Evolutionary conservation across 1,140 invertebrate genomes (phyloP).

Genomic region (Sycophila sp.): DNA sequence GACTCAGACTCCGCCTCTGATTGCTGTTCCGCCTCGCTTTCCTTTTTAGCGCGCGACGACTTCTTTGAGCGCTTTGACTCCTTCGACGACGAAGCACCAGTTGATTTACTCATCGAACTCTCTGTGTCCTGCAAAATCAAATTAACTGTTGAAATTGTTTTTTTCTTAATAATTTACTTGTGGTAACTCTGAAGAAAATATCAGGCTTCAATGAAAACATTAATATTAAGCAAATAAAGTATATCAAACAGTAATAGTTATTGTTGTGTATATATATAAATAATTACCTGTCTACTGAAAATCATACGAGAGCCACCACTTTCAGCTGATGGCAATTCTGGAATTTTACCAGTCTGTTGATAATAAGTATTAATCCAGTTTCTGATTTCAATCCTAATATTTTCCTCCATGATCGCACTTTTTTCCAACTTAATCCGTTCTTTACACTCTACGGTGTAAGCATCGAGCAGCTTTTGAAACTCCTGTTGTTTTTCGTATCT

Average conservation of each 20-base stretch:
- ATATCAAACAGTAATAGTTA: neutral
- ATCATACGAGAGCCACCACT: slow-evolving; percentile 86
- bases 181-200: no score
- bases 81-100: slow-evolving; percentile 79
- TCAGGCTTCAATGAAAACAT: no score
- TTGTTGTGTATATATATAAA: slow-evolving; percentile 2
- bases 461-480: slow-evolving; percentile 71
- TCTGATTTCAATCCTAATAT: slow-evolving; percentile 85
- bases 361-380: slow-evolving; percentile 85
- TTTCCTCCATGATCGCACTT: slow-evolving; percentile 77
- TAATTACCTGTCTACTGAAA: slow-evolving; percentile 76
- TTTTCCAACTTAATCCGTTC: slow-evolving; percentile 72
- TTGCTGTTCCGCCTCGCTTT: slow-evolving; percentile 70
- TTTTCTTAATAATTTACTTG: no score
- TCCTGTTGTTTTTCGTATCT: slow-evolving; percentile 72
- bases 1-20: slow-evolving; percentile 70
- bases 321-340: slow-evolving; percentile 90
- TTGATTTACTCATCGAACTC: slow-evolving; percentile 81
- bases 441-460: slow-evolving; percentile 68
- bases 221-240: no score
- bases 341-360: slow-evolving; percentile 85
- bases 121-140: slow-evolving; percentile 69
- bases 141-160: no score
- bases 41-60: slow-evolving; percentile 62
- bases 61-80: slow-evolving; percentile 80